Evolutionary conservation across 2,888 invertebrate genomes (phyloP).

Genomic region (Cartodere bifasciata): DNA sequence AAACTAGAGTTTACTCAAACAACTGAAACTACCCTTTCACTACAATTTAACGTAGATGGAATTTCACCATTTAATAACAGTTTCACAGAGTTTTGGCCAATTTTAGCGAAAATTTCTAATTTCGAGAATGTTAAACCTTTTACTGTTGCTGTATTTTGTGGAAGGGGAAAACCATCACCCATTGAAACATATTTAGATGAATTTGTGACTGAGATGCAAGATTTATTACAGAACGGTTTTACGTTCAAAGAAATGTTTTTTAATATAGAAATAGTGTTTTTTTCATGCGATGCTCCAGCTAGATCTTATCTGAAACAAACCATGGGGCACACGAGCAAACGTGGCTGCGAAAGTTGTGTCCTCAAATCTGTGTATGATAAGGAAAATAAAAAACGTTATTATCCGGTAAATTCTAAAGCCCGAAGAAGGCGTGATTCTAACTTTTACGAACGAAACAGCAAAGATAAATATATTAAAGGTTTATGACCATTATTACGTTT

Average conservation of each 20-base stretch:
- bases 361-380: constrained; percentile 4
- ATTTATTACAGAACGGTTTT: background rate
- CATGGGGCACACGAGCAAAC: constrained; percentile 9
- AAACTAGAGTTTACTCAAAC: constrained; percentile 1
- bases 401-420: constrained; percentile 8
- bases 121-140: constrained; percentile 7
- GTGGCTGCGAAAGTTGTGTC: constrained; percentile 9
- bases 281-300: constrained; percentile 1
- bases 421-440: too few species aligned
- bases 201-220: background rate
- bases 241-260: background rate
- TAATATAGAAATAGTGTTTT: background rate
- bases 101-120: constrained; percentile 8
- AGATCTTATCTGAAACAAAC: constrained; percentile 5
- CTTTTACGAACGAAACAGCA: too few species aligned
- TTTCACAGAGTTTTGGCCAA: constrained; percentile 10
- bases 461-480: too few species aligned
- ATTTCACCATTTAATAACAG: constrained; percentile 11
- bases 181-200: background rate
- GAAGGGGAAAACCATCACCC: background rate
- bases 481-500: too few species aligned
- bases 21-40: constrained; percentile 3
- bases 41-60: constrained; percentile 11
- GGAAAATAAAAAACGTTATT: constrained; percentile 7
- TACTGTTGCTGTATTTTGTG: background rate